Base-by-base conservation (phyloP, 2,888 invertebrate species). In the Aelia acuminata region DNA sequence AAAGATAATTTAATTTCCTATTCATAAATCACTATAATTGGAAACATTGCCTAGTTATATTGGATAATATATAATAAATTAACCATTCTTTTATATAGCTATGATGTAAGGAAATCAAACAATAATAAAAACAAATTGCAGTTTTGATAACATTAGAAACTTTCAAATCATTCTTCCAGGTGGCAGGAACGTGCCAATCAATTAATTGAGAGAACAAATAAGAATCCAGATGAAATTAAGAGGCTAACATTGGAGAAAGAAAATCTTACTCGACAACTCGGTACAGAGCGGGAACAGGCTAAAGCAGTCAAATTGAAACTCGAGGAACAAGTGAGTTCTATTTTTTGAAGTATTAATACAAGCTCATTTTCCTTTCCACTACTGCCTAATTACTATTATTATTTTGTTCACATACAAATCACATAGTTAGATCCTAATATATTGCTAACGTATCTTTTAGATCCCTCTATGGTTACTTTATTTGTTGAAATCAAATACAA, bases 181-280 rank as follows among this genome's bases (percentile, higher is more conserved):
- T 98, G 98, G 97, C 94, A 96, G 90, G 95, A 96, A 90, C 94
- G 98, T 91, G 97, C 98, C 0, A 97, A 97, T 92, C 95, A 96
- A 89, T 93, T 98, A 88, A 95, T 98, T 5, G 98, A 98, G 92
- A 96, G 97, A 92, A 96, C 97, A 5, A 97, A 97, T 92, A 96
- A 97, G 92, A 97, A 96, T 91, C 98, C 98, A 0, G 98, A 98
- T 92, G 98, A 98, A 92, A 96, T 97, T 94, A 97, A 97, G 91
- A 95, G 96, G 87, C 93, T 97, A 48, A 96, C 97, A 92, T 94
- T 94, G 31, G 97, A 97, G 92, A 94, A 97, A 49, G 97, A 97
- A 92, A 96, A 95, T 91, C 93, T 97, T 10, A 95, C 96, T 35
- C 96, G 96, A 92, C 94, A 96, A 93, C 92, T 97, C 31, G 95